Conservation (phyloP, 37 sponge, comb jelly and placozoan genomes). For the Hormiphora californensis region DNA sequence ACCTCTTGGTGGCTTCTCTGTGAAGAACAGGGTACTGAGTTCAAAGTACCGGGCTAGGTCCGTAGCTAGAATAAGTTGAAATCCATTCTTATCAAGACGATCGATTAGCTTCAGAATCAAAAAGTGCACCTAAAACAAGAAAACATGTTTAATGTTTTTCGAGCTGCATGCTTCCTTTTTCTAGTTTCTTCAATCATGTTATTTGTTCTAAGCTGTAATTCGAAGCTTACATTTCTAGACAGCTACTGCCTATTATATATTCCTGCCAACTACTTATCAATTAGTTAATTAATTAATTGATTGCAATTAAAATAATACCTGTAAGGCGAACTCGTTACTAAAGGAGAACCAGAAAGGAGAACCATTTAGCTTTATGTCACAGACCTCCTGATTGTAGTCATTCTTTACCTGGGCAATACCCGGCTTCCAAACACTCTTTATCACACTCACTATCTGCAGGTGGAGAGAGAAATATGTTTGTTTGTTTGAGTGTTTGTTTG, state of each 20-base stretch:
- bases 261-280: too few relatives aligned
- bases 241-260: too few relatives aligned
- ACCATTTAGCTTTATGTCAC: slow-evolving; percentile 11
- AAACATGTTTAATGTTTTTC: too few relatives aligned
- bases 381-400: slow-evolving; percentile 36
- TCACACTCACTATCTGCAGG: slow-evolving; percentile 37
- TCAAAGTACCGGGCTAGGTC: slow-evolving; percentile 43
- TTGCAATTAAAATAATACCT: too few relatives aligned
- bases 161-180: too few relatives aligned
- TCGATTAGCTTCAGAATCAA: slow-evolving; percentile 30
- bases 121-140: slow-evolving; percentile 45
- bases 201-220: too few relatives aligned
- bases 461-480: background rate
- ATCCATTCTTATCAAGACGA: slow-evolving; percentile 20
- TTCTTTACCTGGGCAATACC: slow-evolving; percentile 46
- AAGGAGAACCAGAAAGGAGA: slow-evolving; percentile 54
- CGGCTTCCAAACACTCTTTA: slow-evolving; percentile 50
- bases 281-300: too few relatives aligned
- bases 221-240: too few relatives aligned
- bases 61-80: slow-evolving; percentile 14
- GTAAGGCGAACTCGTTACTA: slow-evolving; percentile 51
- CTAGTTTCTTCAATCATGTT: too few relatives aligned
- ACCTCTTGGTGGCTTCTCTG: slow-evolving; percentile 12
- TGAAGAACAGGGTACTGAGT: slow-evolving; percentile 44
- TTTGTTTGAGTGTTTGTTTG: background rate